Conservation (phyloP, 2,113 vertebrate species). For the Suncus etruscus region DNA sequence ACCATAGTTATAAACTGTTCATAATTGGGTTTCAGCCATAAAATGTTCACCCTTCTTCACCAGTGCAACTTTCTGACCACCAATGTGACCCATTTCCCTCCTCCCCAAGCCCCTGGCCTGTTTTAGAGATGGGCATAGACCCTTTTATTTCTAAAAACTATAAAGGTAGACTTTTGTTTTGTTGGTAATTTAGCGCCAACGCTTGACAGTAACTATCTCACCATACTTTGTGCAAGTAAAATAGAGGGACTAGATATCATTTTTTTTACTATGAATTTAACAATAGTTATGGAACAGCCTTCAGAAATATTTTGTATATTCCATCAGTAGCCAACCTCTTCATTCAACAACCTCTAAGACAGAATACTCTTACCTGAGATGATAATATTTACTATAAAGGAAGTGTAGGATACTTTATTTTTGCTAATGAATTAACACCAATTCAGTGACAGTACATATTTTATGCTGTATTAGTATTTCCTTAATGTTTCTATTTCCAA, state of each 20-base stretch:
- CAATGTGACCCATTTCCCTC: too few species aligned
- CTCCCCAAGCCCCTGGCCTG: too few species aligned
- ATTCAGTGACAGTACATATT: neutral
- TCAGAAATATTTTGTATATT: neutral
- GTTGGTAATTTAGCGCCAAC: neutral
- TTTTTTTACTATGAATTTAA: neutral
- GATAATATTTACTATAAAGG: neutral
- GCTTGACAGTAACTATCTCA: neutral
- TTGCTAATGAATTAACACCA: neutral
- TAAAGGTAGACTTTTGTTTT: neutral
- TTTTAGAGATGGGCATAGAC: too few species aligned
- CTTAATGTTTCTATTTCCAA: conserved; percentile 56
- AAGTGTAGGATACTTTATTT: neutral
- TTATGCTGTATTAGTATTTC: conserved; percentile 35
- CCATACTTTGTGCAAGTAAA: neutral
- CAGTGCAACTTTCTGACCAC: too few species aligned
- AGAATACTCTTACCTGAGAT: neutral
- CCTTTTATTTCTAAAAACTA: conserved; percentile 6
- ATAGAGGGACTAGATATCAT: neutral
- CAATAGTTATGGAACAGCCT: neutral
- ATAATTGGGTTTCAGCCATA: too few species aligned
- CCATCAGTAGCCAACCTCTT: neutral
- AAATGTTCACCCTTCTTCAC: too few species aligned
- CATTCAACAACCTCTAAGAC: neutral
- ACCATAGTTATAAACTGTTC: too few species aligned